Conservation (phyloP, 2,888 invertebrate genomes). For the Protodeltote pygarga region DNA sequence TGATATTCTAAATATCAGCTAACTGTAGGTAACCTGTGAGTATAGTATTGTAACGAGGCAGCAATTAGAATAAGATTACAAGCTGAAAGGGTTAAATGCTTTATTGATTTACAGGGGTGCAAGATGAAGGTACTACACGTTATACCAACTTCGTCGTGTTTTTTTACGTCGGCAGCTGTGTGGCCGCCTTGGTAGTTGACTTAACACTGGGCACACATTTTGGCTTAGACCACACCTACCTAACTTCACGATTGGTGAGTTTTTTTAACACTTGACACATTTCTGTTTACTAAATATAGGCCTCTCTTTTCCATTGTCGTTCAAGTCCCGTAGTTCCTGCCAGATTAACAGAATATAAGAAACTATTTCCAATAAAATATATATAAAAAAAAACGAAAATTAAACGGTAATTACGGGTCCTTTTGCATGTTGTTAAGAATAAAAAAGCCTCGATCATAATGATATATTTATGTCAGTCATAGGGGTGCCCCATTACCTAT, state of each 20-base stretch:
- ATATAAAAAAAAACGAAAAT: too few relatives aligned
- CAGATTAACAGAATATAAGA: too few relatives aligned
- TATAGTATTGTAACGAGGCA: not conserved
- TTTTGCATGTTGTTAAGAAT: too few relatives aligned
- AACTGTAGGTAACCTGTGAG: not conserved
- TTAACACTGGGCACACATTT: constrained; percentile 63
- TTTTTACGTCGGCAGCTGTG: constrained; percentile 53
- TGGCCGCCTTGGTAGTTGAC: constrained; percentile 62
- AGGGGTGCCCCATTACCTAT: too few relatives aligned
- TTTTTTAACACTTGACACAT: not conserved
- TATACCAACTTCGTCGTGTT: constrained; percentile 53
- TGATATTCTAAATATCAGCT: too few relatives aligned
- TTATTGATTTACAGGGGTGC: constrained; percentile 48
- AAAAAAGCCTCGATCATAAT: too few relatives aligned
- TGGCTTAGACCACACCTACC: constrained; percentile 60
- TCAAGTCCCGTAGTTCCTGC: too few relatives aligned
- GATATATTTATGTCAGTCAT: too few relatives aligned
- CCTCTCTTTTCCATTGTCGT: too few relatives aligned
- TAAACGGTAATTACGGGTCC: too few relatives aligned
- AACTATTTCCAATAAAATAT: too few relatives aligned
- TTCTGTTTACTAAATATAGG: too few relatives aligned
- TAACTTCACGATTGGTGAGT: constrained; percentile 60
- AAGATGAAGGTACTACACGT: constrained; percentile 31
- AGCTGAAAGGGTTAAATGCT: not conserved
- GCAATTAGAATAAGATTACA: constrained; percentile 1